A percentile compares a stretch with the other conserved stretches of the same genome.
phyloP scores from a whole-genome alignment of 2,888 invertebrate genomes.

The Mimas tiliae region DNA sequence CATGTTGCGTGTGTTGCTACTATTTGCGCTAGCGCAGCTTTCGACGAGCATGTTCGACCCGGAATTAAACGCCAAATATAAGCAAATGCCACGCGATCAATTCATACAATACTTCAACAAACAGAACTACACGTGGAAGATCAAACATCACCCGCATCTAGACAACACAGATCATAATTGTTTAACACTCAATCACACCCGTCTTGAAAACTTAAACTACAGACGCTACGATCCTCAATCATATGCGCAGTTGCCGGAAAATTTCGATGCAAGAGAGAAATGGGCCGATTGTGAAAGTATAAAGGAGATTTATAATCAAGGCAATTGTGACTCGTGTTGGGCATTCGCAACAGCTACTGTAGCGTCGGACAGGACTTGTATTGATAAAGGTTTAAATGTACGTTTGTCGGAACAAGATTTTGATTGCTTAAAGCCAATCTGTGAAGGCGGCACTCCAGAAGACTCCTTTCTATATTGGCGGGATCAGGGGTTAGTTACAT shows the following conservation, averaged over 20 bases:
- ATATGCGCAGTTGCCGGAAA: background rate
- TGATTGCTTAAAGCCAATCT: background rate
- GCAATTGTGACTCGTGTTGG: constrained; percentile 33
- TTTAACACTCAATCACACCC: background rate
- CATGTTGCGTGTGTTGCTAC: background rate
- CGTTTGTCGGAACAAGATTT: constrained; percentile 15
- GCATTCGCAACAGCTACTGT: constrained; percentile 31
- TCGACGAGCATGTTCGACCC: constrained; percentile 2
- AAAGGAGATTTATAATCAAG: constrained; percentile 29
- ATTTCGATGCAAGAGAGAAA: constrained; percentile 15
- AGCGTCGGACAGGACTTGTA: constrained; percentile 38
- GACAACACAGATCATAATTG: constrained; percentile 26
- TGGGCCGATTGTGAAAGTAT: constrained; percentile 2
- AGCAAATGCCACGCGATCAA: background rate
- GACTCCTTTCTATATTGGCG: background rate
- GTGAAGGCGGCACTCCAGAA: background rate
- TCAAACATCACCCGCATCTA: constrained; percentile 19
- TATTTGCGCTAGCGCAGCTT: background rate
- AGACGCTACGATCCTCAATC: background rate
- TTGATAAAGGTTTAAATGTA: constrained; percentile 28
- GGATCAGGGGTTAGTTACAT: background rate
- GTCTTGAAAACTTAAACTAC: background rate
- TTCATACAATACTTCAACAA: constrained; percentile 39
- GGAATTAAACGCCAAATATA: background rate
- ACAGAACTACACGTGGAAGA: constrained; percentile 34